phyloP scores from a whole-genome alignment of 2,888 invertebrate species.

The Volucella inflata region DNA sequence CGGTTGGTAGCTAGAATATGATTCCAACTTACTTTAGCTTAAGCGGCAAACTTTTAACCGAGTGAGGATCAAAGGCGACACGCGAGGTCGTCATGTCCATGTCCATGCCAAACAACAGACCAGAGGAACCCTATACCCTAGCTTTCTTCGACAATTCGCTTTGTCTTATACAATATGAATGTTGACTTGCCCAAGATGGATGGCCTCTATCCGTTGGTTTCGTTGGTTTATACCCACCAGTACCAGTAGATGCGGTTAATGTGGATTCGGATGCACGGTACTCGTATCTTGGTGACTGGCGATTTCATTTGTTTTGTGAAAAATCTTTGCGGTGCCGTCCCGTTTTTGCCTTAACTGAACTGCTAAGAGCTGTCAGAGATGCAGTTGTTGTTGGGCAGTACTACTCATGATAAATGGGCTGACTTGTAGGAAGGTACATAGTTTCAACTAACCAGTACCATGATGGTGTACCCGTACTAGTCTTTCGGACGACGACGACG shows the following conservation, averaged over 20 bases:
- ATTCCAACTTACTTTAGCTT: neutral
- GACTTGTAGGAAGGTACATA: constrained; percentile 25
- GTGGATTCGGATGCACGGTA: constrained; percentile 6
- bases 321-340: constrained; percentile 61
- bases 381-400: constrained; percentile 33
- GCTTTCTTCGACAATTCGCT: constrained; percentile 57
- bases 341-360: constrained; percentile 44
- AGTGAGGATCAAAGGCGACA: constrained; percentile 50
- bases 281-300: constrained; percentile 42
- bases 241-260: neutral
- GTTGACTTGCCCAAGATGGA: constrained; percentile 49
- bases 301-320: constrained; percentile 62
- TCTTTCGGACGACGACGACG: neutral
- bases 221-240: too few species aligned
- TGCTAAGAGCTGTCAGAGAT: neutral
- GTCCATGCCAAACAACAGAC: constrained; percentile 25
- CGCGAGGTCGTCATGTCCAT: constrained; percentile 47
- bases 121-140: neutral
- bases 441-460: constrained; percentile 1
- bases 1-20: constrained; percentile 42
- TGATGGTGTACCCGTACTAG: constrained; percentile 33
- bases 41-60: constrained; percentile 56
- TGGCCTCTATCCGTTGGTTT: constrained; percentile 31
- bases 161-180: constrained; percentile 45
- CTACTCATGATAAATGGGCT: constrained; percentile 55